A percentile compares a stretch with the other conserved stretches of the same genome.
Evolutionary conservation across 2,888 invertebrate genomes (phyloP).

Genomic region (Thalpophila matura): DNA sequence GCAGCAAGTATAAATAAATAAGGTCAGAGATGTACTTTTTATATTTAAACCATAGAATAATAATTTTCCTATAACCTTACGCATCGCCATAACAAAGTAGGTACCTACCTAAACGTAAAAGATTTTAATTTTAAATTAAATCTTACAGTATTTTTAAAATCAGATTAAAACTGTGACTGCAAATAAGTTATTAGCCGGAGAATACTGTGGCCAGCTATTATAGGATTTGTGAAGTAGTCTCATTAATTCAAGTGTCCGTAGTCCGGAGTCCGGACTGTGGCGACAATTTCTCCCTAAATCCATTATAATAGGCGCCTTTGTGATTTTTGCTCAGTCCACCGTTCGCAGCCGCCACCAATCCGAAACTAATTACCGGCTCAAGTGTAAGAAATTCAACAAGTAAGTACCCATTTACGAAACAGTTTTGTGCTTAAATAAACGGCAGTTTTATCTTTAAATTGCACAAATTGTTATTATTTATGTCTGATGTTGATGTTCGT

Average conservation of each 20-base stretch:
- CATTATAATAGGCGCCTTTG: conserved; percentile 75
- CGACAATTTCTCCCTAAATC: conserved; percentile 73
- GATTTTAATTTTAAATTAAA: conserved; percentile 47
- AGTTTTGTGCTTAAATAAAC: conserved; percentile 43
- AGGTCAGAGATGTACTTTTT: background rate
- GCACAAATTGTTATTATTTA: conserved; percentile 14
- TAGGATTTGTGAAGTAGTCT: conserved; percentile 69
- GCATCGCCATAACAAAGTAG: conserved; percentile 38
- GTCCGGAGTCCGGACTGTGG: conserved; percentile 60
- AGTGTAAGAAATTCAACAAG: conserved; percentile 70
- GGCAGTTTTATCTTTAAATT: conserved; percentile 15
- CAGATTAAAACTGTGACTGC: conserved; percentile 61
- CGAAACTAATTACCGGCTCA: conserved; percentile 79
- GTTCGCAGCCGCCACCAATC: conserved; percentile 67
- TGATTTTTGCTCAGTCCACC: conserved; percentile 74
- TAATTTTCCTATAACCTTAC: conserved; percentile 2
- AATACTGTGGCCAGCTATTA: conserved; percentile 65
- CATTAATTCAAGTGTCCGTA: conserved; percentile 77
- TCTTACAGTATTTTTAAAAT: conserved; percentile 49
- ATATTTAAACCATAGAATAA: background rate
- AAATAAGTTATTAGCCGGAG: conserved; percentile 65
- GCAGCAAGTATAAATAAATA: background rate
- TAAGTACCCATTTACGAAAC: conserved; percentile 62
- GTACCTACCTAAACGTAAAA: conserved; percentile 70
- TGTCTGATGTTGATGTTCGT: background rate